Percentiles rank a stretch among this genome's conserved stretches.
Conservation (phyloP, 2,888 invertebrate genomes). For the Dynastes maya region DNA sequence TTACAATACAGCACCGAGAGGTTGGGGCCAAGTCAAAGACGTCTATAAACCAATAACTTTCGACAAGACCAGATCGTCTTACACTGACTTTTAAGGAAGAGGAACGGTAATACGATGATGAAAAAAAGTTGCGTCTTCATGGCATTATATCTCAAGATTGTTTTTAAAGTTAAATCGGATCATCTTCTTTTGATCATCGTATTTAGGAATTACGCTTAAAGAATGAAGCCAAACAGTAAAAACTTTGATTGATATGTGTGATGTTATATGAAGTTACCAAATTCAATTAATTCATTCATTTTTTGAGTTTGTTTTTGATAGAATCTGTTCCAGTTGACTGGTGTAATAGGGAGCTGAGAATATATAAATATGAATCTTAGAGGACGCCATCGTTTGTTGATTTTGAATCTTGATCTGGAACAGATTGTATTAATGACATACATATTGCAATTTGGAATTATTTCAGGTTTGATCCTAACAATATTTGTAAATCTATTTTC, state of each 20-base stretch:
- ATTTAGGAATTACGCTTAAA: neutral
- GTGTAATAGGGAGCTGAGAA: too few relatives aligned
- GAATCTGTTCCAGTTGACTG: too few relatives aligned
- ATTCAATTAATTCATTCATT: neutral
- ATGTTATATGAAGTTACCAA: neutral
- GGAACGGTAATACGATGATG: neutral
- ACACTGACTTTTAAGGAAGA: conserved; percentile 72
- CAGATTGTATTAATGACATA: too few relatives aligned
- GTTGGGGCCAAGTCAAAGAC: conserved; percentile 82
- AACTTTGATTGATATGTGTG: conserved; percentile 12
- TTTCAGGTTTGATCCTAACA: neutral
- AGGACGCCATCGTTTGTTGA: too few relatives aligned
- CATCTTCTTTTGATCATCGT: neutral
- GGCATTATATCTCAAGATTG: neutral
- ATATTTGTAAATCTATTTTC: too few relatives aligned
- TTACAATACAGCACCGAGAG: conserved; percentile 88
- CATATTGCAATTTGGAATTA: too few relatives aligned
- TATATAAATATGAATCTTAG: too few relatives aligned
- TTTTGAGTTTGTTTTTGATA: too few relatives aligned
- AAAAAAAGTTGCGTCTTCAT: neutral
- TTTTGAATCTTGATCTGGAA: too few relatives aligned
- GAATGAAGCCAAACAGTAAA: neutral
- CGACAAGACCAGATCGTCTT: conserved; percentile 69
- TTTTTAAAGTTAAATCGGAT: neutral
- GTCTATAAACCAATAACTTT: conserved; percentile 84